phyloP scores from a whole-genome alignment of 2,888 invertebrate species.

The Zele albiditarsus region DNA sequence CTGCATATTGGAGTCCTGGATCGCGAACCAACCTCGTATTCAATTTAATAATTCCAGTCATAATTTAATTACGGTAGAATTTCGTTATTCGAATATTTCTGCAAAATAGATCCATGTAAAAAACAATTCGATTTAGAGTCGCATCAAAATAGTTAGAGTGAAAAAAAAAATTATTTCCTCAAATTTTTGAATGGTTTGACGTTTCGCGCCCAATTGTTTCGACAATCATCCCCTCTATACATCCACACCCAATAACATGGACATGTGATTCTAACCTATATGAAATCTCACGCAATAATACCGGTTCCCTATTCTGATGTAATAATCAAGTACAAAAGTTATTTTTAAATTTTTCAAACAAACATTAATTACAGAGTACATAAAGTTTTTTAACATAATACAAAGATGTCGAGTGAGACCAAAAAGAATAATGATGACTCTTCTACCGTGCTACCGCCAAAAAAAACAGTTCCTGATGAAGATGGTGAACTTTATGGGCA shows the following conservation, averaged over 20 bases:
- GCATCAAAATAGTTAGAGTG: neutral
- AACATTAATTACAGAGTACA: too few species aligned
- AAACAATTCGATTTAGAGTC: constrained; percentile 19
- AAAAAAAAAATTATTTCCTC: constrained; percentile 1
- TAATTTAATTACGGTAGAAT: constrained; percentile 24
- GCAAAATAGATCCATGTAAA: constrained; percentile 10
- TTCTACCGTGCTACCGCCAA: constrained; percentile 20
- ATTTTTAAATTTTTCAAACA: too few species aligned
- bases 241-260: neutral
- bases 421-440: neutral
- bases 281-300: neutral
- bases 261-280: constrained; percentile 2
- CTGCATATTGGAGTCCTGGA: constrained; percentile 15
- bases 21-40: neutral
- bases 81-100: neutral
- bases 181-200: constrained; percentile 20
- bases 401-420: neutral
- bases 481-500: constrained; percentile 44
- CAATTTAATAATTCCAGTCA: constrained; percentile 24
- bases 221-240: neutral
- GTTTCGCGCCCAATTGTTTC: constrained; percentile 31
- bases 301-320: neutral
- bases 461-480: constrained; percentile 38
- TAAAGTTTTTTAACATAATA: neutral
- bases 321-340: neutral